Evolutionary conservation across 1,140 invertebrate genomes (phyloP), one percentile per base, ranked within the genome.

Genomic region (Drosophila nannoptera): DNA sequence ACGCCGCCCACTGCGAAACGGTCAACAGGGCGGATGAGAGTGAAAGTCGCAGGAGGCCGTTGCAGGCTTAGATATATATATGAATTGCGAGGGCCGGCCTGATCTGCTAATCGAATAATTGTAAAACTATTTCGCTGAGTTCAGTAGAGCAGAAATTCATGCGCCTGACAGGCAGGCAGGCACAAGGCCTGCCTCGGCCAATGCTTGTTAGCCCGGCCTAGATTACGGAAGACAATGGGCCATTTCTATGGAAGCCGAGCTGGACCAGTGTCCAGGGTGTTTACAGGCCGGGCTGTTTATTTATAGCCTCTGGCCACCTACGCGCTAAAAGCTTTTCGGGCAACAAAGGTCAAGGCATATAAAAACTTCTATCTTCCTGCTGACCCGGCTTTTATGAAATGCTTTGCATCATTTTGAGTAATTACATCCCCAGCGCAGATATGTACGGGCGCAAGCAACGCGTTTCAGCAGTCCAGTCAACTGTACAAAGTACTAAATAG

Each of bases 271-370:
- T 73, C 69, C 67, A 76, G 75, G 68, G n/a, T 43, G n/a, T 78
- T 83, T 84, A 77, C 84, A 77, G 64, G 73, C 53, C 62, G 46
- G 58, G 22, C 74, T 75, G 70, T 81, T 86, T 86, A 86, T 86
- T 86, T 86, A 86, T 77, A 74, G 75, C 81, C 77, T 67, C 86
- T 86, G 74, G 69, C 81, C 81, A 77, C 81, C 80, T 77, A 86
- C 81, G 77, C 67, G 81, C 86, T 86, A 86, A 86, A 86, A 86
- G 77, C 81, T 74, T 86, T 80, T 58, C 12, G 40, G 61, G 60
- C 8, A 42, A 43, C 54, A 48, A 9, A 32, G 58, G 45, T 53
- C 75, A 73, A 54, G 48, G 69, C 60, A 75, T 74, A 80, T 84
- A 76, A 69, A 78, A 72, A 31, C 38, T 43, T 43, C 63, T 29